phyloP scores from a whole-genome alignment of 2,888 invertebrate species.

The Cheiracanthium punctorium region DNA sequence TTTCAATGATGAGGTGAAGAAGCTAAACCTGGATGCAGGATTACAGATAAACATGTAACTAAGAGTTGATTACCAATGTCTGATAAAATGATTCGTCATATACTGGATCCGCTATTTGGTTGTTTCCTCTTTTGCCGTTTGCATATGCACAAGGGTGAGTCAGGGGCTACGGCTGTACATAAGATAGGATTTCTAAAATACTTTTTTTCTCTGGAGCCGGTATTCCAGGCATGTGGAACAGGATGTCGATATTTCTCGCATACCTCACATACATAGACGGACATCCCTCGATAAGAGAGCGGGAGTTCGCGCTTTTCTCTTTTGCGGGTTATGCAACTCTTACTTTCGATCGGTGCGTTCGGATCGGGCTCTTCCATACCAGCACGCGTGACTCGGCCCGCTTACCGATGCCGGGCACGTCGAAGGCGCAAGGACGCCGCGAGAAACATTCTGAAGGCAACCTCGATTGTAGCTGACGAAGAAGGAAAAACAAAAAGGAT shows the following conservation, averaged over 20 bases:
- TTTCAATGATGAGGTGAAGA: too few relatives aligned
- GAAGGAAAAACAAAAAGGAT: neutral
- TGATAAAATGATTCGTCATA: too few relatives aligned
- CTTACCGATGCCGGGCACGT: slow-evolving; percentile 5
- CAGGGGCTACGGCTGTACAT: too few relatives aligned
- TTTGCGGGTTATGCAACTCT: slow-evolving; percentile 22
- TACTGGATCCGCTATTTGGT: too few relatives aligned
- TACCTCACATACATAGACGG: neutral
- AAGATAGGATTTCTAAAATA: neutral
- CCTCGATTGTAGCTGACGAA: neutral
- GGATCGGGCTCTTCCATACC: too few relatives aligned
- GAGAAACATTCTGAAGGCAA: neutral
- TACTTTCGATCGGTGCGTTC: slow-evolving; percentile 24
- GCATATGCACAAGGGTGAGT: too few relatives aligned
- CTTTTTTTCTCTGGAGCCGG: neutral
- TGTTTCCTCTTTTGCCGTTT: too few relatives aligned
- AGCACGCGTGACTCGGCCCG: neutral
- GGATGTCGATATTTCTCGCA: slow-evolving; percentile 11
- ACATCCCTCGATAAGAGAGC: slow-evolving; percentile 10
- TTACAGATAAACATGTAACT: too few relatives aligned
- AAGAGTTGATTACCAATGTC: too few relatives aligned
- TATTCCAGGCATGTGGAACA: slow-evolving; percentile 19
- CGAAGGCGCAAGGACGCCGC: neutral
- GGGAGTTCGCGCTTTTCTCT: neutral
- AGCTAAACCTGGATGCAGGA: too few relatives aligned